Evolutionary conservation across 2,888 invertebrate species (phyloP).

Genomic region (Phyto melanocephala): DNA sequence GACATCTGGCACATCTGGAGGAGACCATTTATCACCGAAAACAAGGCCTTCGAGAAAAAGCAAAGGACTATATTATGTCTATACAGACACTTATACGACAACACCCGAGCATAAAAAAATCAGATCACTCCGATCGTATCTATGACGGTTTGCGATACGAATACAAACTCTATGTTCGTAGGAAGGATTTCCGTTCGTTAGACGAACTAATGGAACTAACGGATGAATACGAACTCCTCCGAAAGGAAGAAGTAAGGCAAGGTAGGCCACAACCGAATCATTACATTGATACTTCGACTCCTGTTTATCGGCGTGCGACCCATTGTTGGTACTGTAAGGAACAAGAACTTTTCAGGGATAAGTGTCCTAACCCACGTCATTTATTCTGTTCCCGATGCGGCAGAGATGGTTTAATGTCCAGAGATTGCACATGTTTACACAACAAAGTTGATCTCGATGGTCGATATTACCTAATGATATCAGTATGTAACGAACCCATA

Average conservation of each 20-base stretch:
- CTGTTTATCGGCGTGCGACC: neutral
- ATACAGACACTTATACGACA: neutral
- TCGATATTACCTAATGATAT: neutral
- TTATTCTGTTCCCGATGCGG: neutral
- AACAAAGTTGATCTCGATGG: neutral
- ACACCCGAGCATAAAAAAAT: neutral
- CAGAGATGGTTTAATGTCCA: neutral
- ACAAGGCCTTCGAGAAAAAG: no score
- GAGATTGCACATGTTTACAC: neutral
- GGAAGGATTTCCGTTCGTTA: neutral
- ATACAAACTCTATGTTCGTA: neutral
- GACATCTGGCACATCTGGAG: neutral
- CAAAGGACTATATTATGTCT: no score
- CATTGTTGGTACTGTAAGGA: neutral
- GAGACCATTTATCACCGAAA: neutral
- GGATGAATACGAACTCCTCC: neutral
- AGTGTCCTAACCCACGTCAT: neutral
- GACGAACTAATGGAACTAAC: neutral
- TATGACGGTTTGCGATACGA: neutral
- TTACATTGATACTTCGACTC: neutral
- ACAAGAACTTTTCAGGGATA: neutral
- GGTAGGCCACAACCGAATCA: neutral
- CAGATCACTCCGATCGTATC: neutral
- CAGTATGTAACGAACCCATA: neutral
- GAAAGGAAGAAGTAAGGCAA: neutral